Evolutionary conservation across 1,140 invertebrate genomes (phyloP), one percentile per base, ranked within the genome.

Genomic region (Chelonus insularis): DNA sequence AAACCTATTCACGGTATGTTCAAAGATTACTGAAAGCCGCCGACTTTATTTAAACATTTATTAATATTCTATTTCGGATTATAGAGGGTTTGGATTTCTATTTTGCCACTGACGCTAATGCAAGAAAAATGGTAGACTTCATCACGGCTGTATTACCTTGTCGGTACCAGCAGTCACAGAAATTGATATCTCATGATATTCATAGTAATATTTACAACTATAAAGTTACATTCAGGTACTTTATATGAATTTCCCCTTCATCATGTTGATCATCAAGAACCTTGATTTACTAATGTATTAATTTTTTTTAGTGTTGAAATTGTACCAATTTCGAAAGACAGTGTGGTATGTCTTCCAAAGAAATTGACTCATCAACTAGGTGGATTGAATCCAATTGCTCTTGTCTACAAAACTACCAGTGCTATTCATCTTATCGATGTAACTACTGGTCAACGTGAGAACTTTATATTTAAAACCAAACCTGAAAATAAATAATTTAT

Each of bases 171-270:
- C 90, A 92, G 69, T 96, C 96, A 0, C 96, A 99, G 78, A 95
- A 97, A 72, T 83, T 99, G 8, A 92, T 99, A 67, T 98, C 97
- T 1, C 97, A 99, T 74, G 98, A 99, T 81, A 92, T 94, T 29
- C 94, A 96, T 76, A 98, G 91, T 74, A 99, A 99, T 75, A 88
- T 90, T 32, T 99, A 94, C 79, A 98, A 98, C 79, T 99, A 98
- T 79, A 99, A 99, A 81, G 93, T 91, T 72, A 90, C 91, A 34
- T 94, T 87, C 79, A 82, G 81, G 82, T 83, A 77, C 51, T 43
- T 29, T 14, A 21, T n/a, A n/a, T n/a, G n/a, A n/a, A n/a, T n/a
- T n/a, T n/a, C n/a, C n/a, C n/a, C n/a, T n/a, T n/a, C n/a, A n/a
- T n/a, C n/a, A n/a, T n/a, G n/a, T n/a, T n/a, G n/a, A n/a, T n/a